These are phyloP conservation scores for Clarias gariepinus DNA, from an alignment of 2,113 vertebrate genomes.

Conservation along the genomic window DNA sequence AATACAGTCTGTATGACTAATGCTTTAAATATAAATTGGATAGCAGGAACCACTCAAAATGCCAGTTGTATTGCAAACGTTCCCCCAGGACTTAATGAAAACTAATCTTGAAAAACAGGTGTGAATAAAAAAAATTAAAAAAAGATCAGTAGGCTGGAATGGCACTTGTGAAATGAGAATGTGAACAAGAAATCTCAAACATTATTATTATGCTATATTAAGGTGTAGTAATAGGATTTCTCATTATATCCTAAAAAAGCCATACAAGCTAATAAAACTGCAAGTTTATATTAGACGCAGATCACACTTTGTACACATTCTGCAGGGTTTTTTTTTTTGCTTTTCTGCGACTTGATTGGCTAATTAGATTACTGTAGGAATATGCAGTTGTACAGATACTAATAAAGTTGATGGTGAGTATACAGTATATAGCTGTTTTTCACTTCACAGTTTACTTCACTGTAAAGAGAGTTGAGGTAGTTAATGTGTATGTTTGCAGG, in stretches of 20 bases:
- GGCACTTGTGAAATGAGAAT: too few relatives aligned
- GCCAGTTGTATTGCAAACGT: not conserved
- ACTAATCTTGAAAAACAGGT: too few relatives aligned
- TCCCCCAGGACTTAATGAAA: not conserved
- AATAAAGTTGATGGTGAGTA: not conserved
- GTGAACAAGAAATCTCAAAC: not conserved
- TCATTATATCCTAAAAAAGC: not conserved
- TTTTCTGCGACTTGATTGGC: not conserved
- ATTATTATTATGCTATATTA: not conserved
- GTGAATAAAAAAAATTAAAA: not conserved
- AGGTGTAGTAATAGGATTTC: not conserved
- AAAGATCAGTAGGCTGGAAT: not conserved
- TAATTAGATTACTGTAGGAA: not conserved
- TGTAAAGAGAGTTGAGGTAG: not conserved
- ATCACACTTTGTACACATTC: not conserved
- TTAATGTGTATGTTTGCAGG: constrained; percentile 68
- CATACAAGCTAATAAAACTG: not conserved
- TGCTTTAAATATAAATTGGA: too few relatives aligned
- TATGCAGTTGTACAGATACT: not conserved
- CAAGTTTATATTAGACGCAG: too few relatives aligned
- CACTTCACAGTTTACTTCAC: not conserved
- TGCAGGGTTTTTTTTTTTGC: not conserved
- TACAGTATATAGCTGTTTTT: not conserved
- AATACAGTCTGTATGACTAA: not conserved
- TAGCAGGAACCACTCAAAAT: not conserved